Percentiles rank a stretch among this genome's conserved stretches.
Evolutionary conservation across 2,113 vertebrate genomes (phyloP).

Genomic region (Dasyprocta punctata): DNA sequence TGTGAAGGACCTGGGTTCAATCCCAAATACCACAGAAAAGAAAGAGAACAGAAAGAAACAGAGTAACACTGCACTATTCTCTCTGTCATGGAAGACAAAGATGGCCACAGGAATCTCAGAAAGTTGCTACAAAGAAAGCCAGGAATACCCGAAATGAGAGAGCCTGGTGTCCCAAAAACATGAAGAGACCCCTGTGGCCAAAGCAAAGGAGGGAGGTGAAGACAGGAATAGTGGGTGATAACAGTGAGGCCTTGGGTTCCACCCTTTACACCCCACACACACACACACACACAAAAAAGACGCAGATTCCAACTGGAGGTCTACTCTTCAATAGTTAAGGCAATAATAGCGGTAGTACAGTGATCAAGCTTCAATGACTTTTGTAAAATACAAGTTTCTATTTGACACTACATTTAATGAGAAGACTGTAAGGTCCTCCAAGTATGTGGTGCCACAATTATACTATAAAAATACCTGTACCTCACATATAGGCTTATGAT

Average conservation of each 20-base stretch:
- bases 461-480: slow-evolving; percentile 79
- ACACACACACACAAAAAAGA: not conserved
- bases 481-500: slow-evolving; percentile 69
- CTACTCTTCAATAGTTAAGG: not conserved
- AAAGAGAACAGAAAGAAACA: not conserved
- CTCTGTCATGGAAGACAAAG: not conserved
- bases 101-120: too few species aligned
- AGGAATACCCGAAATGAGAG: not conserved
- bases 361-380: not conserved
- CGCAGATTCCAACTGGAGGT: not conserved
- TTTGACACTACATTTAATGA: not conserved
- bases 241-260: not conserved
- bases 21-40: not conserved
- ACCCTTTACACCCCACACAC: not conserved
- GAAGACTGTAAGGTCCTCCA: not conserved
- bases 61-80: not conserved
- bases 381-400: not conserved
- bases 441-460: not conserved
- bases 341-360: not conserved
- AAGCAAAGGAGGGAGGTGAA: not conserved
- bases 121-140: not conserved
- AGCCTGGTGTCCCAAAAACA: not conserved
- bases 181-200: too few species aligned
- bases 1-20: not conserved
- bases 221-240: not conserved